A percentile compares a stretch with the other conserved stretches of the same genome.
These are phyloP conservation scores for Petrolisthes manimaculis DNA, from an alignment of 2,888 invertebrate species.

Conservation along the genomic window DNA sequence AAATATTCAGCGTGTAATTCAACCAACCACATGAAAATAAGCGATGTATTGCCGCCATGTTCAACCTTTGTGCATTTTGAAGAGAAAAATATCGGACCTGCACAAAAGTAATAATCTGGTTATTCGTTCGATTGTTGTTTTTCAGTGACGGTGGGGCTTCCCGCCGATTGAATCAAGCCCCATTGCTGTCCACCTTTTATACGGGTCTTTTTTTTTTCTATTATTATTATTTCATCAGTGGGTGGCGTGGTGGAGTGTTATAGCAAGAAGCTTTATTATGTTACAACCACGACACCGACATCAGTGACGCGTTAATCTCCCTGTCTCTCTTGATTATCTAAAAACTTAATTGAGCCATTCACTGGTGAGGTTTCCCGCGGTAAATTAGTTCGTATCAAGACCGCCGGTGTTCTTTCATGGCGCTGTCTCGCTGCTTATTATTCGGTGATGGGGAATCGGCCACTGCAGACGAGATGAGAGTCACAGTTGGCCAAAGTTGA, in stretches of 20 bases:
- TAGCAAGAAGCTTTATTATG: neutral
- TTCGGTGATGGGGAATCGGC: too few relatives aligned
- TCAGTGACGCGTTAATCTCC: neutral
- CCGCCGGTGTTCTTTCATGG: neutral
- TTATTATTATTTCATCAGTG: too few relatives aligned
- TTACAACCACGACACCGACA: neutral
- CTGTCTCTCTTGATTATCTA: constrained; percentile 8
- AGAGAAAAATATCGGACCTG: neutral
- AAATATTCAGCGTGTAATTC: too few relatives aligned
- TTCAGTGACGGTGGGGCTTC: neutral
- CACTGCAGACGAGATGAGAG: too few relatives aligned
- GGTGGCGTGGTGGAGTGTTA: neutral
- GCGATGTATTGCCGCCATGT: too few relatives aligned
- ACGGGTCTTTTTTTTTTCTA: neutral
- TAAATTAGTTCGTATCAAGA: constrained; percentile 5
- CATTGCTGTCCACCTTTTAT: neutral
- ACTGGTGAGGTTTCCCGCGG: neutral
- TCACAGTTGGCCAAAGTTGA: too few relatives aligned
- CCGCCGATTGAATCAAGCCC: neutral
- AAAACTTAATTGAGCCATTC: constrained; percentile 10
- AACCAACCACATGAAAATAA: too few relatives aligned
- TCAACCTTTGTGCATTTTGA: too few relatives aligned
- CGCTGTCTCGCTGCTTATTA: neutral
- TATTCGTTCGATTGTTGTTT: neutral
- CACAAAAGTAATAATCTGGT: neutral